A percentile compares a stretch with the other conserved stretches of the same genome.
phyloP scores from a whole-genome alignment of 2,113 vertebrate genomes.

The Tinamus guttatus region DNA sequence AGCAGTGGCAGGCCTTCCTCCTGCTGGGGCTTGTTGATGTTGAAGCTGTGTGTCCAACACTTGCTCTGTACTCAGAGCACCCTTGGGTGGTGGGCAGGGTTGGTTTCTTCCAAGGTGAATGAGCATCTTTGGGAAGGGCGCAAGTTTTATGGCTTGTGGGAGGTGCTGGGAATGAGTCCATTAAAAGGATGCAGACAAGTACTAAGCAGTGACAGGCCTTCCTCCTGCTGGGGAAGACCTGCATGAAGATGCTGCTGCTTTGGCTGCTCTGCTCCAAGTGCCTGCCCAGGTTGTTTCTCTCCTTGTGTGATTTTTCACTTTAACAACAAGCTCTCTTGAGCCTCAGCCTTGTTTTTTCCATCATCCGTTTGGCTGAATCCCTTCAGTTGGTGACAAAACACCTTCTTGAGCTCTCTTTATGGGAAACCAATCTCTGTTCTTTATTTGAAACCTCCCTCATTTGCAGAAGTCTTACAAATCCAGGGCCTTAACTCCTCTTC shows the following conservation, averaged over 20 bases:
- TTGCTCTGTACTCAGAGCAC: neutral
- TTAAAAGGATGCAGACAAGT: accelerated
- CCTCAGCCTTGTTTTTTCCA: constrained; percentile 14
- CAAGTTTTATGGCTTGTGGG: neutral
- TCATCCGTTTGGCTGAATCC: neutral
- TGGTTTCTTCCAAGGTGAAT: neutral
- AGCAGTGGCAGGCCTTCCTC: neutral
- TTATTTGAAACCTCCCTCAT: neutral
- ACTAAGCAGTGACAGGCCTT: neutral
- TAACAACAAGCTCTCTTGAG: neutral
- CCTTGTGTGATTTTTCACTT: neutral
- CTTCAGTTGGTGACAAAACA: constrained; percentile 57
- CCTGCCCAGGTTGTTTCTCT: neutral
- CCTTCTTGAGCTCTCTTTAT: constrained; percentile 29
- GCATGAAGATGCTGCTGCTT: accelerated
- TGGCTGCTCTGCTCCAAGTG: neutral
- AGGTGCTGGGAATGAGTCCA: neutral
- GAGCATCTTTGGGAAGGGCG: neutral
- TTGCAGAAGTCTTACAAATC: neutral
- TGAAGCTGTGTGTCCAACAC: neutral
- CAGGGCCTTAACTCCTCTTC: neutral
- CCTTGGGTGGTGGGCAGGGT: neutral
- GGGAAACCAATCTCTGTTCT: neutral
- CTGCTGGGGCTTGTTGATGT: neutral
- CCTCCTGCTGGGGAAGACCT: neutral